Evolutionary conservation across 2,797 vertebrate genomes (phyloP).

Genomic region (Enteromius argenteus): DNA sequence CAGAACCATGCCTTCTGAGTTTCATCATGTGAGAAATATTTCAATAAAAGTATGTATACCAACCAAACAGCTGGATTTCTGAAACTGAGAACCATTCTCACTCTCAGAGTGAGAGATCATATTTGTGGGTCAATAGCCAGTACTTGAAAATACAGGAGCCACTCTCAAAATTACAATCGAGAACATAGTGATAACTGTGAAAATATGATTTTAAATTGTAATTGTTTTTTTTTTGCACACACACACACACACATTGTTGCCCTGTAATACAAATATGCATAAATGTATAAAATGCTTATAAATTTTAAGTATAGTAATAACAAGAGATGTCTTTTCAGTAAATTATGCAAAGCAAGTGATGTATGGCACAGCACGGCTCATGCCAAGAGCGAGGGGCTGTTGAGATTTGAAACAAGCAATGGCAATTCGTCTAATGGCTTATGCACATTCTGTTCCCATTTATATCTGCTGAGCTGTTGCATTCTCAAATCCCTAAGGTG

Average conservation of each 20-base stretch:
- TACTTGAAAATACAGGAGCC: too few relatives aligned
- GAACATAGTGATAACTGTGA: too few relatives aligned
- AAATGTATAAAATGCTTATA: background rate
- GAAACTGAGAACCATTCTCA: background rate
- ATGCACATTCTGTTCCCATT: slow-evolving; percentile 38
- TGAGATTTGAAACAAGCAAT: slow-evolving; percentile 41
- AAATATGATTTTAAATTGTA: too few relatives aligned
- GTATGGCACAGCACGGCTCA: background rate
- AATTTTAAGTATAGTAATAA: background rate
- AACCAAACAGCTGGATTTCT: background rate
- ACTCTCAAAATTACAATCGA: too few relatives aligned
- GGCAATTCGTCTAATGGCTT: slow-evolving; percentile 44
- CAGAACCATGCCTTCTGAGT: background rate
- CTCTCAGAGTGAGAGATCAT: background rate
- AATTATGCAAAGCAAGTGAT: slow-evolving; percentile 21
- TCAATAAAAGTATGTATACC: background rate
- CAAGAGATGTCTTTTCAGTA: slow-evolving; percentile 2
- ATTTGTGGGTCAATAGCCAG: too few relatives aligned
- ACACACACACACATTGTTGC: background rate
- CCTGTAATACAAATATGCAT: background rate
- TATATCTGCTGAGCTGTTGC: slow-evolving; percentile 53
- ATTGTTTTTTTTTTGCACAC: too few relatives aligned
- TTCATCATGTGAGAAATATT: background rate
- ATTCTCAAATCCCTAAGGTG: slow-evolving; percentile 44
- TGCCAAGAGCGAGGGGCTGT: slow-evolving; percentile 13